Percentiles rank a stretch among this genome's conserved stretches.
Conservation (phyloP, 2,888 invertebrate species). For the Hymenopus coronatus region DNA sequence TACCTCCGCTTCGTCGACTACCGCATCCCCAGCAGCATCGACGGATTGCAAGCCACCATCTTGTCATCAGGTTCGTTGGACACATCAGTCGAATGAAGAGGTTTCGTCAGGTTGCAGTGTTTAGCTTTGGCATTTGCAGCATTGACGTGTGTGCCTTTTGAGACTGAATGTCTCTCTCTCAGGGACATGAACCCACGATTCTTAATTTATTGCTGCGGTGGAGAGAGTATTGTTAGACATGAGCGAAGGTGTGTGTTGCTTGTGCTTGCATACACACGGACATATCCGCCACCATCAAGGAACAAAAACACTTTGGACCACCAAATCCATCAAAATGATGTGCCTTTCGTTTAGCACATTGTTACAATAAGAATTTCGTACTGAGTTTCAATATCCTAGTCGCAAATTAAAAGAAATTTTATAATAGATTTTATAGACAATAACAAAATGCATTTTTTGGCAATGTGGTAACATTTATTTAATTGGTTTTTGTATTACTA, state of each 20-base stretch:
- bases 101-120: slow-evolving; percentile 57
- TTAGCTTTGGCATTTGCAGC: slow-evolving; percentile 36
- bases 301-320: background rate
- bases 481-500: background rate
- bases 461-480: background rate
- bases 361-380: background rate
- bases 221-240: background rate
- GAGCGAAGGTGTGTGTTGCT: background rate
- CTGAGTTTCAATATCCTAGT: background rate
- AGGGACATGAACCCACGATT: background rate
- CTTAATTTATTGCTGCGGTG: background rate
- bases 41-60: slow-evolving; percentile 37
- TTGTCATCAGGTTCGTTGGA: slow-evolving; percentile 53
- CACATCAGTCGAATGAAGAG: slow-evolving; percentile 53
- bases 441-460: background rate
- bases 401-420: background rate
- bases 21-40: background rate
- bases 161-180: background rate
- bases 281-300: background rate
- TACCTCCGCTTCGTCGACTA: background rate
- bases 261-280: background rate
- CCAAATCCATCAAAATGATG: background rate
- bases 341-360: background rate
- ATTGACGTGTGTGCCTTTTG: background rate
- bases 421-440: background rate